phyloP scores from a whole-genome alignment of 2,797 vertebrate genomes.

The Tympanoctomys barrerae region DNA sequence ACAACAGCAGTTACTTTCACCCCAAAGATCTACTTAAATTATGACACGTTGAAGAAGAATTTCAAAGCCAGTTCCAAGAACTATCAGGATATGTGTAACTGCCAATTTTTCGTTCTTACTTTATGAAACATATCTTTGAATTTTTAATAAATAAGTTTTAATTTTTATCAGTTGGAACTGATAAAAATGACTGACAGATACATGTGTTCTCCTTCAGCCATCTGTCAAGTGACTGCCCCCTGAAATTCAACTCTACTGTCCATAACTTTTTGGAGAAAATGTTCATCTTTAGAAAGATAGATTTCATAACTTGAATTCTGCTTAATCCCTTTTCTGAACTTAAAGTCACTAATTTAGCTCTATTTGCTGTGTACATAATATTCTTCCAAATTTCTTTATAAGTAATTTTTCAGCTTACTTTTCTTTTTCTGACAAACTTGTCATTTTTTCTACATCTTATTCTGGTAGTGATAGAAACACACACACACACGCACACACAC shows the following conservation, averaged over 20 bases:
- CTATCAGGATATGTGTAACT: background rate
- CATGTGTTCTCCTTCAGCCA: background rate
- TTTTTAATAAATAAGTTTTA: conserved; percentile 50
- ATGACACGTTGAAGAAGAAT: background rate
- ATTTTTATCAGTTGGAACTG: too few species aligned
- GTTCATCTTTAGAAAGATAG: conserved; percentile 12
- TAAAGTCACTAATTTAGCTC: background rate
- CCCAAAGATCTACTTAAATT: background rate
- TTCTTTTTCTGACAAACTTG: background rate
- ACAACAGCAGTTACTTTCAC: background rate
- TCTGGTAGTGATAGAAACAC: background rate
- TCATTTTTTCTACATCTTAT: background rate
- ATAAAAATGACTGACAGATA: background rate
- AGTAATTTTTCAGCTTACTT: background rate
- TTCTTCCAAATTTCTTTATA: background rate
- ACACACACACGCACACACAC: background rate
- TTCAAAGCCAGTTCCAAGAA: conserved; percentile 1
- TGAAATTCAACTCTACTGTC: background rate
- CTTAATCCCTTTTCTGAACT: background rate
- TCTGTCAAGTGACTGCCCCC: background rate
- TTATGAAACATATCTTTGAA: conserved; percentile 5
- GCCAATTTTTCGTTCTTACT: conserved; percentile 21
- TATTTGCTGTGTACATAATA: background rate
- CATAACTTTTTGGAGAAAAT: background rate
- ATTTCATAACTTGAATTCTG: background rate